These are phyloP conservation scores for Capromys pilorides DNA, from an alignment of 2,797 vertebrate genomes.

Conservation along the genomic window DNA sequence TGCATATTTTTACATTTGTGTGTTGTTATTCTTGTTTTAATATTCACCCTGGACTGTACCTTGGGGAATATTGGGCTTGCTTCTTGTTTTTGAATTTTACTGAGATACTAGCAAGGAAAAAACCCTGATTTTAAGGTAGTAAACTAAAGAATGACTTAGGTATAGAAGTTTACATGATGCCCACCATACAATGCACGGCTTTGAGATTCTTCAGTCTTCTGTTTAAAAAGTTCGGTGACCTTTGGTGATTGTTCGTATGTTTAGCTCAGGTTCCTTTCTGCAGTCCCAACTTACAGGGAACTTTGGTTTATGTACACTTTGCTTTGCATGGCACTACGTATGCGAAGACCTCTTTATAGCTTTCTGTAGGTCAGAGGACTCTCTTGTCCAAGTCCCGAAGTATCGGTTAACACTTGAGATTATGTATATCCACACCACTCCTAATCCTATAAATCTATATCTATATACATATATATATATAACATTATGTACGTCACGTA, in stretches of 20 bases:
- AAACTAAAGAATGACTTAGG: slow-evolving; percentile 42
- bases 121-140: slow-evolving; percentile 40
- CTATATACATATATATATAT: neutral
- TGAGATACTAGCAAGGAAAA: slow-evolving; percentile 54
- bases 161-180: neutral
- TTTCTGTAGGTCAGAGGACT: neutral
- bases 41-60: slow-evolving; percentile 39
- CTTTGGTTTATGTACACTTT: slow-evolving; percentile 13
- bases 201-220: slow-evolving; percentile 13
- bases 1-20: slow-evolving; percentile 18
- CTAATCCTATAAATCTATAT: neutral
- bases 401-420: slow-evolving; percentile 32
- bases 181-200: neutral
- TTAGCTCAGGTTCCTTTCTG: slow-evolving; percentile 8
- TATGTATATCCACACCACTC: slow-evolving; percentile 18
- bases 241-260: neutral
- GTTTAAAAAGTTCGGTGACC: neutral
- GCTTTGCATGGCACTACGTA: slow-evolving; percentile 44
- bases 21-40: neutral
- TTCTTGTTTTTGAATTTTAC: slow-evolving; percentile 65
- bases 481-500: slow-evolving; percentile 51
- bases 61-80: slow-evolving; percentile 26
- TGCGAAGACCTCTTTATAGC: slow-evolving; percentile 20
- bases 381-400: neutral
- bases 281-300: neutral